Conservation (phyloP, 1,140 invertebrate species). For the Calycopis cecrops region DNA sequence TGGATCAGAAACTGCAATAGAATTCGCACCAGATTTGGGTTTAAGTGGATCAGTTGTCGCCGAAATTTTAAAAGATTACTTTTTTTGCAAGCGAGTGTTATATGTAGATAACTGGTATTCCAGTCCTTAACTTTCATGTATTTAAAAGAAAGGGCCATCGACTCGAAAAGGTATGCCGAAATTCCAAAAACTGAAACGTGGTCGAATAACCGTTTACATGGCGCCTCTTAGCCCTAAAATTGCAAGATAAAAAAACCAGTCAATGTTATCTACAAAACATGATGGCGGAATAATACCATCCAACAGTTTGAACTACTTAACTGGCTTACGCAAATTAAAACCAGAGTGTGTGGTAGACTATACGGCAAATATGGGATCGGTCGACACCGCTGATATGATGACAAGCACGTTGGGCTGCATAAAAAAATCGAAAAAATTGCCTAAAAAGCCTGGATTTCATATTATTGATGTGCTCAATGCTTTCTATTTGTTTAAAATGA, state of each 20-base stretch:
- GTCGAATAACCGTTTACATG: slow-evolving; percentile 16
- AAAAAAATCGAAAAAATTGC: slow-evolving; percentile 51
- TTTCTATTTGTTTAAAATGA: slow-evolving; percentile 21
- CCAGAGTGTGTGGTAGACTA: slow-evolving; percentile 51
- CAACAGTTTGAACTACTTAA: slow-evolving; percentile 19
- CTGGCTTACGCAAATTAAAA: slow-evolving; percentile 35
- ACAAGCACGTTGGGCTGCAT: slow-evolving; percentile 36
- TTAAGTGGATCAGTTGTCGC: slow-evolving; percentile 23
- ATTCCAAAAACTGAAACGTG: slow-evolving; percentile 24
- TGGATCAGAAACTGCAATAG: slow-evolving; percentile 24
- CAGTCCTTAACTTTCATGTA: slow-evolving; percentile 25
- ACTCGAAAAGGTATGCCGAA: slow-evolving; percentile 25
- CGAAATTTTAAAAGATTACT: slow-evolving; percentile 21
- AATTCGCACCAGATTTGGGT: slow-evolving; percentile 22
- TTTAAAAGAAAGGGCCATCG: slow-evolving; percentile 25
- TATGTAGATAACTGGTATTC: slow-evolving; percentile 34
- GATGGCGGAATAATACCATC: slow-evolving; percentile 26
- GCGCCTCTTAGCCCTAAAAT: slow-evolving; percentile 28
- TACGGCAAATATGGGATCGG: slow-evolving; percentile 47
- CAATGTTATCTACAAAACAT: slow-evolving; percentile 29
- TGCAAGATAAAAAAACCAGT: slow-evolving; percentile 29
- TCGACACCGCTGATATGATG: slow-evolving; percentile 49
- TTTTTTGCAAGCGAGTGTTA: slow-evolving; percentile 23
- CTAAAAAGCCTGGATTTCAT: slow-evolving; percentile 42
- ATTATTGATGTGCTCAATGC: slow-evolving; percentile 30